Base-by-base conservation (phyloP, 2,888 invertebrate genomes). In the Andrena flavipes region DNA sequence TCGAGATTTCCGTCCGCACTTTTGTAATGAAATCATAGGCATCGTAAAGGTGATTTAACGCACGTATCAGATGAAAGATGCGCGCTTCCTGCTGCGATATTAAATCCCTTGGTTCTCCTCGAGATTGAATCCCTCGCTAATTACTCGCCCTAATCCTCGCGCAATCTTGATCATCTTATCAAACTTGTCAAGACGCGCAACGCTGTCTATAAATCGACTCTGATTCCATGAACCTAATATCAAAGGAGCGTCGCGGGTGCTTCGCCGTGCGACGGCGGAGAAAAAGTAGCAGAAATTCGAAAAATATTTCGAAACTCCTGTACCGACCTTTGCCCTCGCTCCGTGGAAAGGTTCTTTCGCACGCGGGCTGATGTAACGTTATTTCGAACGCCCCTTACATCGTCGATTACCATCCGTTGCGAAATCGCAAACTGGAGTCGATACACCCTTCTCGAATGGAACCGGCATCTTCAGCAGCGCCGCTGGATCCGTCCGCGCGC, bases 401-500 rank as follows among this genome's bases (percentile, higher is more conserved):
- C 56, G 59, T 62, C 76, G 79, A 77, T 80, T 68, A 60, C 63
- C 33, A 35, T 49, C 42, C 75, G 42, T 86, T 87, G 64, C 77
- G 84, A 78, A 84, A 87, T 76, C 74, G 48, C 29, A 42, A 69
- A 64, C 60, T 76, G 69, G 70, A 67, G 76, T 80, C 77, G 62
- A 54, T 78, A 72, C 76, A 82, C 80, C 77, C 85, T 80, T 65
- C 77, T 59, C 56, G 59, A 84, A 84, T 76, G 64, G 16, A 69
- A 54, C 20, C 8, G n/a, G 23, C 4, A 29, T 56, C 49, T 68
- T 35, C 73, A 79, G 29, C 54, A 76, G 78, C 56, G 60, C 64
- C 71, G 69, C 69, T 72, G 68, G 26, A 65, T 42, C 42, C 42
- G 42, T 76, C 73, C 63, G 65, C 29, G 63, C 49, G 76, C 30